Evolutionary conservation across 2,888 invertebrate species (phyloP).

Genomic region (Hemithea aestivaria): DNA sequence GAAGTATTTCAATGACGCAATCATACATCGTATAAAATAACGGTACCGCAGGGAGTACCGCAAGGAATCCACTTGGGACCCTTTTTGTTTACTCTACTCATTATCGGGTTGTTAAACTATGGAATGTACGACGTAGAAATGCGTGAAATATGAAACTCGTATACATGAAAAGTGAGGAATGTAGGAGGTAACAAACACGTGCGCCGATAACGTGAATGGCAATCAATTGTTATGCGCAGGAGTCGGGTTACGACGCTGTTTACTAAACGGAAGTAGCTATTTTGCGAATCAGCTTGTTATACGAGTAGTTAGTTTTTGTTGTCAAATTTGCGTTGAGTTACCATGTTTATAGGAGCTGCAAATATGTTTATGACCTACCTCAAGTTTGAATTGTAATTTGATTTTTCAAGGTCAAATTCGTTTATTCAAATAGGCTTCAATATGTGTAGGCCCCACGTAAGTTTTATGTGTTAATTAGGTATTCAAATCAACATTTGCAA

Average conservation of each 20-base stretch:
- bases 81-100: conserved; percentile 36
- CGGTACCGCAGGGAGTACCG: conserved; percentile 40
- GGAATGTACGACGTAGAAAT: conserved; percentile 25
- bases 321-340: conserved; percentile 26
- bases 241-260: conserved; percentile 25
- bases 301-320: conserved; percentile 10
- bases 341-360: conserved; percentile 14
- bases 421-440: too few relatives aligned
- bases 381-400: conserved; percentile 15
- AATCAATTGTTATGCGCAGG: conserved; percentile 18
- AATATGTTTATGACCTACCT: conserved; percentile 38
- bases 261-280: conserved; percentile 22
- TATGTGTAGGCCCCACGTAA: too few relatives aligned
- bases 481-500: too few relatives aligned
- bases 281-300: conserved; percentile 17
- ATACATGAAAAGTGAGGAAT: conserved; percentile 35
- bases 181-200: conserved; percentile 38
- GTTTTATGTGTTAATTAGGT: too few relatives aligned
- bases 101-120: conserved; percentile 19
- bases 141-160: conserved; percentile 46
- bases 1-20: conserved; percentile 5
- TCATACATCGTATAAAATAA: conserved; percentile 27
- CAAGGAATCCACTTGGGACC: conserved; percentile 53
- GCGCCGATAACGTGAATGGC: conserved; percentile 36
- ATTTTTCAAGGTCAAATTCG: too few relatives aligned